phyloP scores from a whole-genome alignment of 2,797 vertebrate genomes.

The Merluccius polli region DNA sequence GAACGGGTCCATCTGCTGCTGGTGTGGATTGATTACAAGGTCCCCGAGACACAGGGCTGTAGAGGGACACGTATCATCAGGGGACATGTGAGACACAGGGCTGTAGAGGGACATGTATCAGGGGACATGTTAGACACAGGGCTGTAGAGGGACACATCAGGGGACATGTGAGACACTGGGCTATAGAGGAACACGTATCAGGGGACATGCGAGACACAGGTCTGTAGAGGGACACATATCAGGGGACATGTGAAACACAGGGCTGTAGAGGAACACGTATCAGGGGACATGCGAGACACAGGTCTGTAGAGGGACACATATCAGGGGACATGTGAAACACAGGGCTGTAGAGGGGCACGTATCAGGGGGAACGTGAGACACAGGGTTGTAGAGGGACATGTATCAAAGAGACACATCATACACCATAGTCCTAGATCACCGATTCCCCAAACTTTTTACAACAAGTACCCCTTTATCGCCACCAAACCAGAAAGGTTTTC shows the following conservation, averaged over 20 bases:
- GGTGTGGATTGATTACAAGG: slow-evolving; percentile 93
- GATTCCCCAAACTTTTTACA: not conserved
- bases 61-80: slow-evolving; percentile 7
- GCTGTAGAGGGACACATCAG: not conserved
- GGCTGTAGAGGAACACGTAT: no score
- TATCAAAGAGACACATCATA: not conserved
- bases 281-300: not conserved
- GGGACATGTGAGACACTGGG: not conserved
- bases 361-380: not conserved
- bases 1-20: slow-evolving; percentile 97
- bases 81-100: no score
- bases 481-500: no score
- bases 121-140: not conserved
- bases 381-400: no score
- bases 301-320: not conserved
- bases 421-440: not conserved
- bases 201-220: slow-evolving; percentile 79
- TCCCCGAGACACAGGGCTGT: slow-evolving; percentile 90
- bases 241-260: no score
- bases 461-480: no score
- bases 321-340: not conserved
- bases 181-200: not conserved
- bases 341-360: no score
- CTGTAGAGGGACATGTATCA: not conserved
- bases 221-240: slow-evolving; percentile 67